phyloP scores from a whole-genome alignment of 2,797 vertebrate genomes.

The Argentina silus region DNA sequence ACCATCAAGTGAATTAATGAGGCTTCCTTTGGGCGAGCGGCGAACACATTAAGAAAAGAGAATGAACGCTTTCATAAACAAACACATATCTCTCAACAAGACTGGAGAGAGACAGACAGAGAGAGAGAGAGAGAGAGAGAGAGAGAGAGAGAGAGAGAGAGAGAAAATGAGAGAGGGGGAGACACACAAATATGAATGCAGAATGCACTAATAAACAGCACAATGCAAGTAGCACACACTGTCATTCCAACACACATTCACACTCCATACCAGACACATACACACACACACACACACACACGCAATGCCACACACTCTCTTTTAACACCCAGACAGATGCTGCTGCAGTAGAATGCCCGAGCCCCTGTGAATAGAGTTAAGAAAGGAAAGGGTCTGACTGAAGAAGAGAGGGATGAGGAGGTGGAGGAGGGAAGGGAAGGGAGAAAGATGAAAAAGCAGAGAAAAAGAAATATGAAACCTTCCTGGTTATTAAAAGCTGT shows the following conservation, averaged over 20 bases:
- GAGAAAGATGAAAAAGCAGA: constrained; percentile 52
- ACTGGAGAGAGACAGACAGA: constrained; percentile 28
- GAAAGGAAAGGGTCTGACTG: constrained; percentile 43
- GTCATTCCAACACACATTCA: constrained; percentile 27
- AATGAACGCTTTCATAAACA: constrained; percentile 69
- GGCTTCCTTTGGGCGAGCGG: constrained; percentile 66
- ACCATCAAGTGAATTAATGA: constrained; percentile 80
- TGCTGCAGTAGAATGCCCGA: constrained; percentile 51
- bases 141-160: constrained; percentile 26
- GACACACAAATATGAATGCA: constrained; percentile 21
- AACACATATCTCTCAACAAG: constrained; percentile 51
- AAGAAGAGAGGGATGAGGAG: constrained; percentile 39
- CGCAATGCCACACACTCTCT: not conserved
- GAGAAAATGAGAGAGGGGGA: not conserved
- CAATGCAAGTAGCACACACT: constrained; percentile 35
- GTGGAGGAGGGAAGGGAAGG: constrained; percentile 19
- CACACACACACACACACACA: not conserved
- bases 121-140: not conserved
- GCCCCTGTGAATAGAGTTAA: constrained; percentile 57
- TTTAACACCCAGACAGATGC: constrained; percentile 51
- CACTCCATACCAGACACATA: constrained; percentile 12
- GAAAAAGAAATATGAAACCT: constrained; percentile 67
- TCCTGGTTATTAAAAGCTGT: constrained; percentile 73
- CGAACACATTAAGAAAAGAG: constrained; percentile 67
- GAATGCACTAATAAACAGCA: constrained; percentile 61